Percentiles rank a stretch among this genome's conserved stretches.
Conservation (phyloP, 2,797 vertebrate genomes). For the Nasua narica region DNA sequence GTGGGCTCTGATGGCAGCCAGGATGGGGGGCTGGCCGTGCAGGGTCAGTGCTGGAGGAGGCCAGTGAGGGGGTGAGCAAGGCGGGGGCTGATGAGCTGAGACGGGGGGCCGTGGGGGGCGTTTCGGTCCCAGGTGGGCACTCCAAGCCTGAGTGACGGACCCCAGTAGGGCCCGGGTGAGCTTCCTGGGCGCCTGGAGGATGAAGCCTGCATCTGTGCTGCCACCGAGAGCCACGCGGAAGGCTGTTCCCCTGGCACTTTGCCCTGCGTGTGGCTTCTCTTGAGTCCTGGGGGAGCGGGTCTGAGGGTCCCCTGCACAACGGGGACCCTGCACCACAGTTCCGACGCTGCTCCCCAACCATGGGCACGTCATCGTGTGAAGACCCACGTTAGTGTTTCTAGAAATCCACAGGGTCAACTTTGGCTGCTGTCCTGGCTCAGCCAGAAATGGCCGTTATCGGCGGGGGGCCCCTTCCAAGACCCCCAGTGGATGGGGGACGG, state of each 20-base stretch:
- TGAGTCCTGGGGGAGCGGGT: not conserved
- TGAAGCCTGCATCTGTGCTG: not conserved
- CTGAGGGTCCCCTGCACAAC: not conserved
- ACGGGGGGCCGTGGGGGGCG: not conserved
- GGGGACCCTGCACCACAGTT: too few relatives aligned
- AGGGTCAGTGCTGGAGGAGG: not conserved
- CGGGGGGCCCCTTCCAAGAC: not conserved
- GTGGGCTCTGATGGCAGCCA: accelerated
- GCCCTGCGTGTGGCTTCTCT: not conserved
- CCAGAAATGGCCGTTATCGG: not conserved
- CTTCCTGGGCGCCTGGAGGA: not conserved
- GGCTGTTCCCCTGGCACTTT: not conserved
- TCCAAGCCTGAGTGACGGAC: not conserved
- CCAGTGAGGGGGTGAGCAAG: not conserved
- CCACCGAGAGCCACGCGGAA: not conserved
- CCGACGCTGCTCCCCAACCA: not conserved
- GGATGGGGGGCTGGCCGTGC: not conserved
- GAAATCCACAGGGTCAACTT: not conserved
- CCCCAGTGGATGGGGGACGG: not conserved
- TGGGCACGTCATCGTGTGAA: not conserved
- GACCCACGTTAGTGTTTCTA: not conserved
- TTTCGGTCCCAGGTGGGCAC: not conserved
- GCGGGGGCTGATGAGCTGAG: not conserved
- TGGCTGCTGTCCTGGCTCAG: not conserved
- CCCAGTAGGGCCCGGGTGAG: not conserved